These are phyloP conservation scores for Cheilosia vulpina DNA, from an alignment of 2,888 invertebrate genomes.

Conservation along the genomic window DNA sequence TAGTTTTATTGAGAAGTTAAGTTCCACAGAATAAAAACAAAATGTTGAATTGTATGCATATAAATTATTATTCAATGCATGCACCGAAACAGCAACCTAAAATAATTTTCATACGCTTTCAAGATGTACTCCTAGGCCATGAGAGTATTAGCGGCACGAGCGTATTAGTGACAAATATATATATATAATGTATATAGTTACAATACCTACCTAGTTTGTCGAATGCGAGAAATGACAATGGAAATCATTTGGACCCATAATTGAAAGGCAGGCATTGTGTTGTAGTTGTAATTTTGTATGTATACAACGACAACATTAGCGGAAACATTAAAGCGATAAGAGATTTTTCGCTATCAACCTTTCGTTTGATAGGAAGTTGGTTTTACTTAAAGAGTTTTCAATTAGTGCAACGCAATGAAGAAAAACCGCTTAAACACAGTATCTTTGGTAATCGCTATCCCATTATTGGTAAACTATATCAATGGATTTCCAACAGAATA, in stretches of 20 bases:
- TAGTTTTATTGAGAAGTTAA: slow-evolving; percentile 9
- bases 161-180: slow-evolving; percentile 38
- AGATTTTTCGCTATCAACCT: slow-evolving; percentile 11
- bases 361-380: slow-evolving; percentile 17
- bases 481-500: slow-evolving; percentile 2
- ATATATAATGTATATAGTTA: slow-evolving; percentile 50
- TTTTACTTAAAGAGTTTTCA: neutral
- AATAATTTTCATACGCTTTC: slow-evolving; percentile 33
- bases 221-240: slow-evolving; percentile 16
- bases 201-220: slow-evolving; percentile 45
- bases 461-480: neutral
- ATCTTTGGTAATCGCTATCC: slow-evolving; percentile 1
- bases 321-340: slow-evolving; percentile 50
- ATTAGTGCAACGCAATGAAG: slow-evolving; percentile 8
- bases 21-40: neutral
- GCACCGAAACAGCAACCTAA: slow-evolving; percentile 23
- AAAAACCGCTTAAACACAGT: neutral
- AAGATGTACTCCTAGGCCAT: slow-evolving; percentile 5
- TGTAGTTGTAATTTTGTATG: neutral
- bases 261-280: slow-evolving; percentile 21
- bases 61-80: slow-evolving; percentile 63
- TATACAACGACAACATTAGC: slow-evolving; percentile 4
- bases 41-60: neutral
- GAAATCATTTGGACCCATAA: slow-evolving; percentile 13
- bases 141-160: slow-evolving; percentile 50